Percentiles rank a stretch among this genome's conserved stretches.
phyloP scores from a whole-genome alignment of 2,888 invertebrate species.

The Ypsolopha scabrella region DNA sequence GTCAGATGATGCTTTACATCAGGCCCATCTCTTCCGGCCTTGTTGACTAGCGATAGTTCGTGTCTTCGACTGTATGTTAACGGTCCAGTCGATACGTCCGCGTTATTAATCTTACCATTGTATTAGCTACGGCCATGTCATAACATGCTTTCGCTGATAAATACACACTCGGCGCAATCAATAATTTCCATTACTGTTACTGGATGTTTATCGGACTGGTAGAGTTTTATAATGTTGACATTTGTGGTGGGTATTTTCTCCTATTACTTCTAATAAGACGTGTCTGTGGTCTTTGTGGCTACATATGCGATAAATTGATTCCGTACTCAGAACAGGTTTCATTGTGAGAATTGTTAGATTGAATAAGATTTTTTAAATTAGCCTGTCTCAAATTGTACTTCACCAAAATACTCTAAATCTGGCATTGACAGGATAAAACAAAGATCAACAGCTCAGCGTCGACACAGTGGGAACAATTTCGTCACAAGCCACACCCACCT shows the following conservation, averaged over 20 bases:
- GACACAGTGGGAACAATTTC: conserved; percentile 1
- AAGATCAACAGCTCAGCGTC: neutral
- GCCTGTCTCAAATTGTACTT: too few relatives aligned
- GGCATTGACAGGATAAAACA: too few relatives aligned
- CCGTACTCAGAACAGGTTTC: too few relatives aligned
- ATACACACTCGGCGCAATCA: conserved; percentile 35
- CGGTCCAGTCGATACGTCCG: conserved; percentile 38
- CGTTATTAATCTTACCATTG: conserved; percentile 66
- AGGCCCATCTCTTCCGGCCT: conserved; percentile 65
- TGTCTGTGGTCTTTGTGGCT: too few relatives aligned
- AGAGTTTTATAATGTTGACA: too few relatives aligned
- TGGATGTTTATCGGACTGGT: conserved; percentile 31
- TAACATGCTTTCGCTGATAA: conserved; percentile 31
- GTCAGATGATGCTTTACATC: conserved; percentile 58
- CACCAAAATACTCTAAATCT: too few relatives aligned
- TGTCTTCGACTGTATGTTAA: conserved; percentile 26
- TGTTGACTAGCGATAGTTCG: conserved; percentile 58
- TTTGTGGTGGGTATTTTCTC: too few relatives aligned
- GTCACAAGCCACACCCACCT: conserved; percentile 35
- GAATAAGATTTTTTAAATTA: too few relatives aligned
- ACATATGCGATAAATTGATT: too few relatives aligned
- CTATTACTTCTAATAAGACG: too few relatives aligned
- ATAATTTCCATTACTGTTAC: conserved; percentile 50
- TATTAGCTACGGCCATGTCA: conserved; percentile 53
- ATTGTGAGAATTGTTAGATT: too few relatives aligned